These are phyloP conservation scores for Elysia crispata DNA, from an alignment of 2,888 invertebrate species.

Conservation along the genomic window DNA sequence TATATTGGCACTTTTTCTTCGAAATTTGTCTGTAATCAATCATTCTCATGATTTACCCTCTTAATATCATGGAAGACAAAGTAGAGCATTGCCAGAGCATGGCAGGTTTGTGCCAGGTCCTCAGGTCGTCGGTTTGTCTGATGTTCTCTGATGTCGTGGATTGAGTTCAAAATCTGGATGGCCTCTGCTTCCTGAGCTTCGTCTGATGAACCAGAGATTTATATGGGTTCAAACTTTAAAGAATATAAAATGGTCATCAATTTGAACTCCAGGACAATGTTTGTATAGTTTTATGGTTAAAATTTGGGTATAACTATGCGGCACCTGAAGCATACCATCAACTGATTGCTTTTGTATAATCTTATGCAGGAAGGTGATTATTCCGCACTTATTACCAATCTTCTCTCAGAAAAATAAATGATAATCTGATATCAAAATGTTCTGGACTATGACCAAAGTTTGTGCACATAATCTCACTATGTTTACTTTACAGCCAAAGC, in stretches of 20 bases:
- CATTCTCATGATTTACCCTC: slow-evolving; percentile 72
- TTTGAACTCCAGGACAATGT: not conserved
- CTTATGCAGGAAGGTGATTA: too few relatives aligned
- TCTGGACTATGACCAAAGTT: too few relatives aligned
- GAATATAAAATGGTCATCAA: too few relatives aligned
- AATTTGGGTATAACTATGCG: not conserved
- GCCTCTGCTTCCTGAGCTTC: slow-evolving; percentile 77
- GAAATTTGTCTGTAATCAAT: not conserved
- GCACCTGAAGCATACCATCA: not conserved
- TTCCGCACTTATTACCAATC: too few relatives aligned
- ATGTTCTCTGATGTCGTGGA: slow-evolving; percentile 75
- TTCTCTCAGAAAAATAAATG: too few relatives aligned
- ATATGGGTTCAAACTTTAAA: not conserved
- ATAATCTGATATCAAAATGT: too few relatives aligned
- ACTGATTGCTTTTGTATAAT: not conserved
- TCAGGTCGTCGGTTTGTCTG: slow-evolving; percentile 65
- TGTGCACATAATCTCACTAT: too few relatives aligned
- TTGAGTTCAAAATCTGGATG: slow-evolving; percentile 74
- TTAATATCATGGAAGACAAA: slow-evolving; percentile 72
- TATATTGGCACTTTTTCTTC: too few relatives aligned
- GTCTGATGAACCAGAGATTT: slow-evolving; percentile 60
- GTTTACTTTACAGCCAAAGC: too few relatives aligned
- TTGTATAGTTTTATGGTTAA: not conserved
- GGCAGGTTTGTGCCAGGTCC: slow-evolving; percentile 70
- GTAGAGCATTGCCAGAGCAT: slow-evolving; percentile 76